Evolutionary conservation across 2,797 vertebrate genomes (phyloP).

Genomic region (Sebastes itinus): DNA sequence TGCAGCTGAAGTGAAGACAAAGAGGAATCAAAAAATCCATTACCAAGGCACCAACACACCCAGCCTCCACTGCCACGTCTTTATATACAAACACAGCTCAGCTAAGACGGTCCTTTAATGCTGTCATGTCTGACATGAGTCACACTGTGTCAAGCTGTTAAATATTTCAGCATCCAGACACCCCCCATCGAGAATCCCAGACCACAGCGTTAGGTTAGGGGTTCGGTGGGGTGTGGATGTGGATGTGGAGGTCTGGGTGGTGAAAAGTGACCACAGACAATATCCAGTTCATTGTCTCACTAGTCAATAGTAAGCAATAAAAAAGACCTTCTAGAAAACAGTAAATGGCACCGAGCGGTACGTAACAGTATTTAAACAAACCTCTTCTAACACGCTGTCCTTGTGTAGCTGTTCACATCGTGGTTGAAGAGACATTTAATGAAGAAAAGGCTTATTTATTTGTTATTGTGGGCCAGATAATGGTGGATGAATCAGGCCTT

Average conservation of each 20-base stretch:
- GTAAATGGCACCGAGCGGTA: neutral
- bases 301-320: neutral
- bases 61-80: slow-evolving; percentile 1
- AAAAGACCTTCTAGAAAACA: neutral
- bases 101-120: slow-evolving; percentile 12
- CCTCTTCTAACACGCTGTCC: neutral
- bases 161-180: slow-evolving; percentile 59
- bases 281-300: slow-evolving; percentile 4
- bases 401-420: slow-evolving; percentile 16
- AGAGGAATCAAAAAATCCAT: slow-evolving; percentile 23
- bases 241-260: neutral
- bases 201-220: slow-evolving; percentile 23
- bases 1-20: slow-evolving; percentile 22
- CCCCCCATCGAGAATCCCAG: slow-evolving; percentile 28
- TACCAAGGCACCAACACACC: neutral
- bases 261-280: slow-evolving; percentile 5
- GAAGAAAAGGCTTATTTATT: slow-evolving; percentile 26
- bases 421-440: slow-evolving; percentile 11
- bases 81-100: neutral
- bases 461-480: slow-evolving; percentile 32
- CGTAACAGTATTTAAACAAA: neutral
- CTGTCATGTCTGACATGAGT: slow-evolving; percentile 44
- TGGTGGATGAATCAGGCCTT: slow-evolving; percentile 40
- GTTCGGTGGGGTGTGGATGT: neutral
- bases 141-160: slow-evolving; percentile 48